phyloP scores from a whole-genome alignment of 2,113 vertebrate genomes.

The Sminthopsis crassicaudata region DNA sequence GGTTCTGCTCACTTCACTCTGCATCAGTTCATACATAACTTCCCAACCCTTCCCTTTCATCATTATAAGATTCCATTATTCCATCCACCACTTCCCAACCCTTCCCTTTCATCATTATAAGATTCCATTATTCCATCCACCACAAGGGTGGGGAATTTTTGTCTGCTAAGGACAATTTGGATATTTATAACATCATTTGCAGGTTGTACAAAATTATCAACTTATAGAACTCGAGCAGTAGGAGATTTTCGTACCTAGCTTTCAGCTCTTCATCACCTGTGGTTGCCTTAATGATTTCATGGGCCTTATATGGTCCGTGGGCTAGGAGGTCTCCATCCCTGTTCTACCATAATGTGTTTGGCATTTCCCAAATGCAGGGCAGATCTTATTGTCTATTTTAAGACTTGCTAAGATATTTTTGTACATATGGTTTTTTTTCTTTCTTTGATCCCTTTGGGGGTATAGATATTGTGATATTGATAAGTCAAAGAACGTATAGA shows the following conservation, averaged over 20 bases:
- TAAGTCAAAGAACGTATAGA: neutral
- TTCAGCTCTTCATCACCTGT: too few species aligned
- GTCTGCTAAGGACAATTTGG: too few species aligned
- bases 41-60: neutral
- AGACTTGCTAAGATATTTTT: neutral
- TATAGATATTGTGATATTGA: neutral
- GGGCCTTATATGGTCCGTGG: too few species aligned
- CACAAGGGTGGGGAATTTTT: too few species aligned
- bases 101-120: neutral
- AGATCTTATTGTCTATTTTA: neutral
- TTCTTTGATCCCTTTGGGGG: neutral
- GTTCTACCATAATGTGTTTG: neutral
- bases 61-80: neutral
- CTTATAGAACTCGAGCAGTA: too few species aligned
- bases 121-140: neutral
- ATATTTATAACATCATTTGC: too few species aligned
- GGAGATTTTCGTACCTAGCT: too few species aligned
- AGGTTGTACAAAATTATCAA: too few species aligned
- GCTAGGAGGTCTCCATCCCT: too few species aligned
- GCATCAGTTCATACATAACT: neutral
- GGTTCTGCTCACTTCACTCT: neutral
- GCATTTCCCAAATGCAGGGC: neutral
- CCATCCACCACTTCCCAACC: neutral
- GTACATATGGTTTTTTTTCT: neutral
- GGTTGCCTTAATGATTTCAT: too few species aligned